Evolutionary conservation across 2,888 invertebrate genomes (phyloP).

Genomic region (Pardosa pseudoannulata): DNA sequence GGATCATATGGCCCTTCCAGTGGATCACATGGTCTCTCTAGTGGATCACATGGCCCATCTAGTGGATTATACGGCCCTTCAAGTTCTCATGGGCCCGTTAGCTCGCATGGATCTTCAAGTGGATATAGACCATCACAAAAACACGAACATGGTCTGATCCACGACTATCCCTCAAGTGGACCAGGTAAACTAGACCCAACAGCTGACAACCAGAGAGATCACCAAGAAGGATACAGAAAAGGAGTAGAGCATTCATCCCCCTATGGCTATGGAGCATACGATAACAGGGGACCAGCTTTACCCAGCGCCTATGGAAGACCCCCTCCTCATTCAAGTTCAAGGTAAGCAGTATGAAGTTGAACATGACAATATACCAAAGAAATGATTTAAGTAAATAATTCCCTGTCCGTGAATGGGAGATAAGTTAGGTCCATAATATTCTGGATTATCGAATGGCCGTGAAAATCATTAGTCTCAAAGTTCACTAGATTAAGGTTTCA

Average conservation of each 20-base stretch:
- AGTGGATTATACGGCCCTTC: not conserved
- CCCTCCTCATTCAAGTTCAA: not conserved
- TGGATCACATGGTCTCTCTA: not conserved
- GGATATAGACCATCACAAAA: conserved; percentile 7
- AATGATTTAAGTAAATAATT: too few species aligned
- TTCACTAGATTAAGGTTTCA: too few species aligned
- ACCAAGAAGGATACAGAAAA: conserved; percentile 28
- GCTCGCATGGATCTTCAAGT: not conserved
- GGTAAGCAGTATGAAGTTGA: not conserved
- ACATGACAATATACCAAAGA: too few species aligned
- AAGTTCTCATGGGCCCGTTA: not conserved
- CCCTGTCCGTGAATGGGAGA: too few species aligned
- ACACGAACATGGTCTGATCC: conserved; percentile 44
- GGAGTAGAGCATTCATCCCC: conserved; percentile 37
- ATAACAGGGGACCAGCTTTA: conserved; percentile 52
- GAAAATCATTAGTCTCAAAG: too few species aligned
- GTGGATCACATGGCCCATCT: not conserved
- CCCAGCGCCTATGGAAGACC: conserved; percentile 31
- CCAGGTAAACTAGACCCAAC: conserved; percentile 31
- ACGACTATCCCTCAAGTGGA: conserved; percentile 53
- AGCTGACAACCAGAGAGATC: not conserved
- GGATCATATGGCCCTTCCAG: not conserved
- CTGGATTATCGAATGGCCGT: too few species aligned
- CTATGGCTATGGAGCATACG: conserved; percentile 42
- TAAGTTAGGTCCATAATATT: too few species aligned